Conservation (phyloP, 2,797 vertebrate species). For the Xenentodon cancila region DNA sequence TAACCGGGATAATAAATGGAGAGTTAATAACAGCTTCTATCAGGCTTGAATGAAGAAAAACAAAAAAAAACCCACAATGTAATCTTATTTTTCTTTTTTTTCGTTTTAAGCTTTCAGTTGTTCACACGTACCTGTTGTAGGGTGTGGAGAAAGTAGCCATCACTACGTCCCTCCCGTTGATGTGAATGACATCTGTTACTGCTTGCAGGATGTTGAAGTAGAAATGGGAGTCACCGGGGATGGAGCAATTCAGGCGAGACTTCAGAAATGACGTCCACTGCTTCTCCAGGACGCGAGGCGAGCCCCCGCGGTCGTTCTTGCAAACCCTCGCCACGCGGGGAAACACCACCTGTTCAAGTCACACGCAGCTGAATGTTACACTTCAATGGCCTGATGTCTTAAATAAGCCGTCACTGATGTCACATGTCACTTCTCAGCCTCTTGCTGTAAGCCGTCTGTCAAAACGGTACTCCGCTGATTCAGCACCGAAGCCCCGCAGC, state of each 20-base stretch:
- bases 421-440: constrained; percentile 7
- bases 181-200: constrained; percentile 93
- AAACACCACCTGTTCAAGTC: constrained; percentile 89
- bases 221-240: constrained; percentile 98
- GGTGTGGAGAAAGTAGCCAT: constrained; percentile 98
- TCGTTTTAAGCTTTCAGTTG: neutral
- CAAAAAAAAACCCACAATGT: neutral
- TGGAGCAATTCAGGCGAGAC: constrained; percentile 96
- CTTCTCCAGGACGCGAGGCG: constrained; percentile 97
- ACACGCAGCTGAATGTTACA: constrained; percentile 9
- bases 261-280: constrained; percentile 99
- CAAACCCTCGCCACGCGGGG: constrained; percentile 96
- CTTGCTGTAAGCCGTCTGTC: constrained; percentile 8
- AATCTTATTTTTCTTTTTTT: no score
- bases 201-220: constrained; percentile 99
- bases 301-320: constrained; percentile 97
- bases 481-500: constrained; percentile 1
- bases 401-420: neutral
- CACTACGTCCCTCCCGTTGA: constrained; percentile 94
- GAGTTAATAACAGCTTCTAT: constrained; percentile 38
- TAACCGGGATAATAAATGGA: constrained; percentile 51
- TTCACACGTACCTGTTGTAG: constrained; percentile 90
- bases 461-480: neutral
- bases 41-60: constrained; percentile 6
- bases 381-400: neutral